Evolutionary conservation across 2,113 vertebrate genomes (phyloP).

Genomic region (Trogon surrucura): DNA sequence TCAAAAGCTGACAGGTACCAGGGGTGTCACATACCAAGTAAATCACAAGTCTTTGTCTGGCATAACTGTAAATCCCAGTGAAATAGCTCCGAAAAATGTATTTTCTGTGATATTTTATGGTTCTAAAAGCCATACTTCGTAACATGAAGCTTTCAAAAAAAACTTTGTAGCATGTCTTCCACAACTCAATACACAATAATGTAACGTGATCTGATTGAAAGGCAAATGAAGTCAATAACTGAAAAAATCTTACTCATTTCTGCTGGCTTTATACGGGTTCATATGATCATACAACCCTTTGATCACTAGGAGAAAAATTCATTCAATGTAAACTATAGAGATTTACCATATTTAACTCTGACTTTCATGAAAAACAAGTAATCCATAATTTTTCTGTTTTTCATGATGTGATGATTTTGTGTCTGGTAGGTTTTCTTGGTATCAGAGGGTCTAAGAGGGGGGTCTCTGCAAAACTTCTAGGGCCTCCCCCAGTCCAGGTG

Average conservation of each 20-base stretch:
- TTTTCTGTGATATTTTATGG: not conserved
- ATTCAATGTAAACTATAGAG: not conserved
- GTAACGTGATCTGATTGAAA: not conserved
- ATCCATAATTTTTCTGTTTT: not conserved
- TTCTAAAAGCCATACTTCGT: not conserved
- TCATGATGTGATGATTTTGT: not conserved
- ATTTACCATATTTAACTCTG: not conserved
- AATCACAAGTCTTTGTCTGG: not conserved
- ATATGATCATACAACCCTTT: not conserved
- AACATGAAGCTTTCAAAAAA: not conserved
- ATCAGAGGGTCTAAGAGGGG: no score
- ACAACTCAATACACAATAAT: not conserved
- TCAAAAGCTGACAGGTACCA: not conserved
- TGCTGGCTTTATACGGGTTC: not conserved
- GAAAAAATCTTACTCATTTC: not conserved
- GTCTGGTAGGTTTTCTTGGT: no score
- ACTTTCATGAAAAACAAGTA: rapidly evolving
- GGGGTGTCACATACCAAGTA: not conserved
- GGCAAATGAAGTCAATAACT: not conserved
- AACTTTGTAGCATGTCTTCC: not conserved
- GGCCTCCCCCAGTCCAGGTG: no score
- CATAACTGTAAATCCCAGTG: not conserved
- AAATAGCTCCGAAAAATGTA: not conserved
- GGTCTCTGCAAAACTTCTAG: no score
- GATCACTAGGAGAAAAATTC: not conserved